Base-by-base conservation (phyloP, 2,113 vertebrate genomes). In the Patagioenas fasciata region DNA sequence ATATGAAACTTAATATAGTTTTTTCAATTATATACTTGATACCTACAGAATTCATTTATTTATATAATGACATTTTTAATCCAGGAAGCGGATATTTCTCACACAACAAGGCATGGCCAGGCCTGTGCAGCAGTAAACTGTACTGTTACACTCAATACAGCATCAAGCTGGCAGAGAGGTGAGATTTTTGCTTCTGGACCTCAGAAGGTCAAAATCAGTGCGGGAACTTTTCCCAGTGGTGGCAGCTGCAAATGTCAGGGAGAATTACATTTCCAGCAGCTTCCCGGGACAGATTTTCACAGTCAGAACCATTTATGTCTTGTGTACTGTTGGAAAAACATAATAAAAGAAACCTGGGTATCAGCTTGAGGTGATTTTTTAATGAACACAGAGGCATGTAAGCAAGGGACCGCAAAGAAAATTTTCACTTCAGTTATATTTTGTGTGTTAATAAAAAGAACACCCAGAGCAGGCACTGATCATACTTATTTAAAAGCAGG, bases 241-340 rank as follows among this genome's bases (percentile, higher is more conserved):
- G 61, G 16, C 81, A 91, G 85, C 79, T 90, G 93, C 72, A 96
- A 96, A 96, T 91, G 90, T 96, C 93, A 95, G 60, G 48, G 32
- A 95, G 69, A 91, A 94, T 71, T 85, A 64, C 61, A 90, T 88
- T 94, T 90, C 32, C 56, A 80, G 72, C 51, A 83, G 85, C 64
- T 88, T 96, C 93, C 93, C 88, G 80, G 66, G 88, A 89, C 67
- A 73, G 51, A 90, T 77, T 89, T 95, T 88, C 75, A 66, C 29
- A 80, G 85, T 66, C 58, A 71, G 88, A 73, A 67, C 64, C 15
- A 64, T 66, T 93, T 85, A 85, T 96, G 94, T 94, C 13, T 80
- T 83, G 32, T 93, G 60, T 90, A 36, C 47, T 71, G 11, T 78
- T 88, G 69, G 51, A 91, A 89, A 67, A 67, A 47, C 6, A 8